phyloP scores from a whole-genome alignment of 2,113 vertebrate genomes.

The Salvator merianae region DNA sequence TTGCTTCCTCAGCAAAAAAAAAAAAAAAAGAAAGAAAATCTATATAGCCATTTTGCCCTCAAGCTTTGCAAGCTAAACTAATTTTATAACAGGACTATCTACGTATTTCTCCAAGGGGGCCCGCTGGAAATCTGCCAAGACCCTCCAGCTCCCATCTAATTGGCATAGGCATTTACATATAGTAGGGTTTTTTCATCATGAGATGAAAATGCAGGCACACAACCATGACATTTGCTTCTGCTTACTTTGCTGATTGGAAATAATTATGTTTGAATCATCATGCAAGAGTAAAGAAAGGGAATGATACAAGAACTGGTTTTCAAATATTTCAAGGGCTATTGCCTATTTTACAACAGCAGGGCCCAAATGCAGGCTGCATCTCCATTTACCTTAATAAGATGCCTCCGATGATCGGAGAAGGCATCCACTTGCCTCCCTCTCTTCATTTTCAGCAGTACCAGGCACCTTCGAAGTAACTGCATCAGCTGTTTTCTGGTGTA shows the following conservation, averaged over 20 bases:
- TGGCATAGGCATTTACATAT: slow-evolving; percentile 16
- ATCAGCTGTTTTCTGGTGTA: no score
- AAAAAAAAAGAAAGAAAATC: neutral
- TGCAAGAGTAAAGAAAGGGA: neutral
- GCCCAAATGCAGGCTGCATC: neutral
- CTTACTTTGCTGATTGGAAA: neutral
- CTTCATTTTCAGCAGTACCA: no score
- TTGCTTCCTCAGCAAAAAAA: neutral
- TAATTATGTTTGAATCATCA: slow-evolving; percentile 23
- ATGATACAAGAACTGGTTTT: neutral
- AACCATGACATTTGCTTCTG: slow-evolving; percentile 3
- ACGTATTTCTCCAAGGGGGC: neutral
- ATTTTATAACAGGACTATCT: neutral
- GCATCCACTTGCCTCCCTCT: no score
- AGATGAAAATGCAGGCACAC: slow-evolving; percentile 16
- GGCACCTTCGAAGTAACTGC: no score
- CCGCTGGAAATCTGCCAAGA: neutral
- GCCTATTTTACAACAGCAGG: neutral
- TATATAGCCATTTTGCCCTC: accelerated
- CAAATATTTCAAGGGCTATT: neutral
- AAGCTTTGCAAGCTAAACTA: slow-evolving; percentile 23
- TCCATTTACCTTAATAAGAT: neutral
- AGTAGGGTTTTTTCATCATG: slow-evolving; percentile 2
- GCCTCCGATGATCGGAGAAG: no score
- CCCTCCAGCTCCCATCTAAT: slow-evolving; percentile 5